A percentile compares a stretch with the other conserved stretches of the same genome.
phyloP scores from a whole-genome alignment of 2,113 vertebrate species.

The Nesogale talazaci region DNA sequence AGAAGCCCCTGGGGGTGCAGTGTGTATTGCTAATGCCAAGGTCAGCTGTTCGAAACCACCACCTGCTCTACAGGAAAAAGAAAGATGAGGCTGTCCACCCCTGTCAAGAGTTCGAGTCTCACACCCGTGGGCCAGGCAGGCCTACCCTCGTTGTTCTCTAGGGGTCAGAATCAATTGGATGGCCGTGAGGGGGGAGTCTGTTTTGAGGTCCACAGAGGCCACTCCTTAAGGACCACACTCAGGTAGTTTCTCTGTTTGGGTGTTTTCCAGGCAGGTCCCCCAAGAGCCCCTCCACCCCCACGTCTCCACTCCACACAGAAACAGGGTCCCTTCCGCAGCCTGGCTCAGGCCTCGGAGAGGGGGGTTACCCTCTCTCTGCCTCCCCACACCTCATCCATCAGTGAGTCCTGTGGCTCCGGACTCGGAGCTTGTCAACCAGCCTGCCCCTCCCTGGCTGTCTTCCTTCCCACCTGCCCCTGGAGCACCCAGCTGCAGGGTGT shows the following conservation, averaged over 20 bases:
- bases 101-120: too few relatives aligned
- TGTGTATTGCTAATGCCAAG: too few relatives aligned
- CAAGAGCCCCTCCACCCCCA: neutral
- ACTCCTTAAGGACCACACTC: neutral
- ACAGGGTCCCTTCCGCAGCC: neutral
- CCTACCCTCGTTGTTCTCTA: too few relatives aligned
- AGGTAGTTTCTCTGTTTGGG: neutral
- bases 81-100: too few relatives aligned
- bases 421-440: neutral
- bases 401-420: too few relatives aligned
- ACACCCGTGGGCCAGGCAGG: too few relatives aligned
- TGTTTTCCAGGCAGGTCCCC: neutral
- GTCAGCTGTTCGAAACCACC: too few relatives aligned
- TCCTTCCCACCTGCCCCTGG: too few relatives aligned
- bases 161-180: too few relatives aligned
- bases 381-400: neutral
- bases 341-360: neutral
- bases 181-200: too few relatives aligned
- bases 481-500: neutral
- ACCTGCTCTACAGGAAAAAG: too few relatives aligned
- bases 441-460: accelerated
- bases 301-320: neutral
- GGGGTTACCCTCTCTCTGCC: neutral
- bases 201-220: neutral
- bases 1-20: too few relatives aligned